phyloP scores from a whole-genome alignment of 1,140 invertebrate species.

The Chionoecetes opilio region DNA sequence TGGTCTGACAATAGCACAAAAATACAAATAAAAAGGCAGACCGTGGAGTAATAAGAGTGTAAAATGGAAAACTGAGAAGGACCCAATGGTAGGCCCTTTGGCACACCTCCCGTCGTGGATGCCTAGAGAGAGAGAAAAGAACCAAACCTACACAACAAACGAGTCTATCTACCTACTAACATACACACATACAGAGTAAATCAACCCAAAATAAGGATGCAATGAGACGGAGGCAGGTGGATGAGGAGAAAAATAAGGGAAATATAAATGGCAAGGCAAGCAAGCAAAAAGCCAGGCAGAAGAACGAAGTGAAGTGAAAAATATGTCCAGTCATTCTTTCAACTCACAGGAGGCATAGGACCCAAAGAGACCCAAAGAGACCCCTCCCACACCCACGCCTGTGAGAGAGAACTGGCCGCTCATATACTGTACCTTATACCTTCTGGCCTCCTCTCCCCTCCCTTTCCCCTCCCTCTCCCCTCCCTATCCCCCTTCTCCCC shows the following conservation, averaged over 20 bases:
- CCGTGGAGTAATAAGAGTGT: conserved; percentile 59
- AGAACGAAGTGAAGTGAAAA: not conserved
- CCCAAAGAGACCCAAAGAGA: not conserved
- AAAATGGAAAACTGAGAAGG: conserved; percentile 42
- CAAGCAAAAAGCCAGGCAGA: not conserved
- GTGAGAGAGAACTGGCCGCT: not conserved
- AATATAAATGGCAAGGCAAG: not conserved
- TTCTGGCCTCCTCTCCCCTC: not conserved
- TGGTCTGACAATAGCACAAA: conserved; percentile 34
- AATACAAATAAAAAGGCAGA: conserved; percentile 57
- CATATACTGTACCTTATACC: too few species aligned
- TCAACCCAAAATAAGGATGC: not conserved
- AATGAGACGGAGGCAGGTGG: not conserved
- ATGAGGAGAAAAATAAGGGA: not conserved
- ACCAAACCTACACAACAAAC: too few species aligned
- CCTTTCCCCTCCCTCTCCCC: not conserved
- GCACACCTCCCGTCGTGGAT: not conserved
- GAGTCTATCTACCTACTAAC: too few species aligned
- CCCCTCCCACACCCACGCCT: conserved; percentile 1
- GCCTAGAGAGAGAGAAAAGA: too few species aligned
- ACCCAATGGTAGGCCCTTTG: not conserved
- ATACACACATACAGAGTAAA: not conserved
- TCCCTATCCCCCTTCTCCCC: not conserved
- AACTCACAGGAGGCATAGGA: not conserved
- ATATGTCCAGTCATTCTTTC: conserved; percentile 7